Evolutionary conservation across 2,113 vertebrate genomes (phyloP).

Genomic region (Chaenogobius annularis): DNA sequence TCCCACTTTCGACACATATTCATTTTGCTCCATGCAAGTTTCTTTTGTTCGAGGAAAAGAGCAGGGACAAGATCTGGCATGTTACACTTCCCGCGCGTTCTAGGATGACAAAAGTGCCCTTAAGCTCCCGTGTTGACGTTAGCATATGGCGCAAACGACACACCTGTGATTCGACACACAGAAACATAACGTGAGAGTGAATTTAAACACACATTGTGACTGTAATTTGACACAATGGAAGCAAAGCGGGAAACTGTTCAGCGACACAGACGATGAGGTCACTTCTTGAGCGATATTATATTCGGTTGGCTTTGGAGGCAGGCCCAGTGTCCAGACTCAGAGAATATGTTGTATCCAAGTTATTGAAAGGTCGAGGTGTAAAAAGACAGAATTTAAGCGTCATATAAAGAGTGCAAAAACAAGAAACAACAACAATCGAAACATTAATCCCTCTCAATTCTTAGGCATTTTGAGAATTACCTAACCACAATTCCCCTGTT

Average conservation of each 20-base stretch:
- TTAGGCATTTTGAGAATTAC: neutral
- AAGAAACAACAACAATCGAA: neutral
- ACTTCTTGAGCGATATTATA: constrained; percentile 6
- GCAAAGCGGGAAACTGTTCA: neutral
- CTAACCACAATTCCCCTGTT: neutral
- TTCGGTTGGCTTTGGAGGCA: constrained; percentile 1
- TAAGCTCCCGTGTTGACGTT: constrained; percentile 4
- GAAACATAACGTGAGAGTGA: neutral
- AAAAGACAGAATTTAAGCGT: neutral
- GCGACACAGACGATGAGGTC: constrained; percentile 11
- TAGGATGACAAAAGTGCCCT: constrained; percentile 4
- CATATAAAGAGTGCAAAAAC: neutral
- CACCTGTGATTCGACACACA: neutral
- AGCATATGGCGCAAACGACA: neutral
- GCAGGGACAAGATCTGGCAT: constrained; percentile 33
- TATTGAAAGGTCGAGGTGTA: neutral
- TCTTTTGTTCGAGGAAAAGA: constrained; percentile 34
- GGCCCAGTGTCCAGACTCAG: constrained; percentile 3
- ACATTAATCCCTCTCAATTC: neutral
- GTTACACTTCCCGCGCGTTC: neutral
- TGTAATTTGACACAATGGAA: neutral
- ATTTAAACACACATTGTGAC: neutral
- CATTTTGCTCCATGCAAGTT: constrained; percentile 10
- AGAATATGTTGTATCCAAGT: neutral
- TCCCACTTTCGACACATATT: neutral